Conservation (phyloP, 2,888 invertebrate genomes). For the Idaea biselata region DNA sequence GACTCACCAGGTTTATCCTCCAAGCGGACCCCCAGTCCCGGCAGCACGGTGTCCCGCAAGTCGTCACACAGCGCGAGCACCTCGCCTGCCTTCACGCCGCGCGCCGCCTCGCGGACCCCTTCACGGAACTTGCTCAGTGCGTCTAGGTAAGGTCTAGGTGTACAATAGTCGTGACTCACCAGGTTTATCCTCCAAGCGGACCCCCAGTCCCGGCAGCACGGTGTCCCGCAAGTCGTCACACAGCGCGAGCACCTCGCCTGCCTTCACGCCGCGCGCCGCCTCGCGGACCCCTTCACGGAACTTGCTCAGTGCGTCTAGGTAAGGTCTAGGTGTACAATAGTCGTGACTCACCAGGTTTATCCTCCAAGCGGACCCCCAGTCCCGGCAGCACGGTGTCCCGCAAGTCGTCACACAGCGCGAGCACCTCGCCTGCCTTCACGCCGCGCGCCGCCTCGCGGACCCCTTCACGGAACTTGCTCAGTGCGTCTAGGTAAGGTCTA, state of each 20-base stretch:
- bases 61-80: conserved; percentile 93
- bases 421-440: conserved; percentile 81
- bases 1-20: conserved; percentile 91
- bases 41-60: conserved; percentile 92
- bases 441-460: conserved; percentile 60
- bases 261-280: conserved; percentile 63
- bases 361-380: conserved; percentile 96
- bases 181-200: conserved; percentile 95
- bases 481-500: no score
- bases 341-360: conserved; percentile 84
- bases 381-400: conserved; percentile 93
- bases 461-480: conserved; percentile 91
- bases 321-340: no score
- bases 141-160: no score
- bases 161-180: conserved; percentile 56
- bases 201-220: conserved; percentile 93
- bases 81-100: conserved; percentile 72
- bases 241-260: conserved; percentile 86
- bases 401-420: conserved; percentile 92
- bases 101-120: conserved; percentile 60
- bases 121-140: conserved; percentile 92
- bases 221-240: conserved; percentile 95
- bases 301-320: conserved; percentile 89
- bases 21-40: conserved; percentile 94
- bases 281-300: conserved; percentile 85